phyloP scores from a whole-genome alignment of 2,888 invertebrate genomes.

The Yponomeuta sedellus region DNA sequence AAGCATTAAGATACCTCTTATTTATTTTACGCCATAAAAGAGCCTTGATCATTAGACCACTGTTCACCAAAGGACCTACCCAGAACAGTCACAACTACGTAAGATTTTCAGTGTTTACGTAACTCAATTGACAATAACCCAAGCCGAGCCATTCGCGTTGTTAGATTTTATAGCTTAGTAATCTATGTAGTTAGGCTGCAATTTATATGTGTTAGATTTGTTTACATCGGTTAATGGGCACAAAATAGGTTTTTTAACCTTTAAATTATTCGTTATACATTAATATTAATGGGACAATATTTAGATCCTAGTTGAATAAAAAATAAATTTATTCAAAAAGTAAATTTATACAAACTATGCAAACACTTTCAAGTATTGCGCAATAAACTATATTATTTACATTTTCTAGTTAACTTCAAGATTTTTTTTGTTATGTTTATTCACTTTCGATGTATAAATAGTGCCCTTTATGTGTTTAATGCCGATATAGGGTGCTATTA shows the following conservation, averaged over 20 bases:
- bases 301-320: too few relatives aligned
- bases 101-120: neutral
- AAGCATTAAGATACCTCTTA: too few relatives aligned
- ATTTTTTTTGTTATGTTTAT: neutral
- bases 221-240: neutral
- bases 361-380: neutral
- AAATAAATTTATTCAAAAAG: too few relatives aligned
- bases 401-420: neutral
- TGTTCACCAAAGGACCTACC: neutral
- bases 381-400: neutral
- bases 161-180: neutral
- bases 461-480: slow-evolving; percentile 16
- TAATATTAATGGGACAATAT: too few relatives aligned
- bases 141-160: neutral
- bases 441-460: neutral
- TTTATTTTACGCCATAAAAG: too few relatives aligned
- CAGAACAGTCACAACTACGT: neutral
- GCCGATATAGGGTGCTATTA: slow-evolving; percentile 1
- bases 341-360: too few relatives aligned
- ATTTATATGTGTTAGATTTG: neutral
- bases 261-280: too few relatives aligned
- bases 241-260: too few relatives aligned
- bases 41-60: too few relatives aligned
- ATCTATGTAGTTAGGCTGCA: neutral
- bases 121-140: neutral